Conservation (phyloP, 2,888 invertebrate species). For the Girardia tigrina region DNA sequence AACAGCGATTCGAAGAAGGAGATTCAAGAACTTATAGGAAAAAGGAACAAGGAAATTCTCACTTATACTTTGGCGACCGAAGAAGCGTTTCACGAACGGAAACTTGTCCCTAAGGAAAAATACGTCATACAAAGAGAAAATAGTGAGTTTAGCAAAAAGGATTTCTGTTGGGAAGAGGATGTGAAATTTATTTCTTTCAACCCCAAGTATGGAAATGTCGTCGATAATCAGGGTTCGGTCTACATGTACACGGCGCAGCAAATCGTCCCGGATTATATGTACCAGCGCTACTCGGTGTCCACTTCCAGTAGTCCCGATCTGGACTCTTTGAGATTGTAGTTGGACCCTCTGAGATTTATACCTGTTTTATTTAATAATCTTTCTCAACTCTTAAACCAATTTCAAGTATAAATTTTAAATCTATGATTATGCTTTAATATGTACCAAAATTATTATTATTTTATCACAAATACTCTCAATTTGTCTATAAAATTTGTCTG, state of each 20-base stretch:
- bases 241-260: constrained; percentile 36
- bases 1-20: not conserved
- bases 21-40: not conserved
- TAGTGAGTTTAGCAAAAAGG: not conserved
- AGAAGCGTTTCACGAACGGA: not conserved
- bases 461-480: too few relatives aligned
- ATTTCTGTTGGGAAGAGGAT: constrained; percentile 30
- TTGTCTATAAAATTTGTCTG: too few relatives aligned
- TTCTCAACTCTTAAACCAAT: too few relatives aligned
- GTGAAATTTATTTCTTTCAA: constrained; percentile 34
- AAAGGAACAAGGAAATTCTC: not conserved
- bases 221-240: constrained; percentile 32
- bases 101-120: not conserved
- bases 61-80: not conserved
- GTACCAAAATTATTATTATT: too few relatives aligned
- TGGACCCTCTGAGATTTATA: too few relatives aligned
- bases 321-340: not conserved
- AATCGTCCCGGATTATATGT: constrained; percentile 18
- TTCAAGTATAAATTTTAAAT: not conserved
- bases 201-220: constrained; percentile 25
- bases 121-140: not conserved
- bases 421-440: too few relatives aligned
- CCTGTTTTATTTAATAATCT: too few relatives aligned
- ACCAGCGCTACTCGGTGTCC: not conserved
- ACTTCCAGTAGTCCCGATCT: not conserved